Conservation (phyloP, 2,888 invertebrate genomes). For the Acleris emargana region DNA sequence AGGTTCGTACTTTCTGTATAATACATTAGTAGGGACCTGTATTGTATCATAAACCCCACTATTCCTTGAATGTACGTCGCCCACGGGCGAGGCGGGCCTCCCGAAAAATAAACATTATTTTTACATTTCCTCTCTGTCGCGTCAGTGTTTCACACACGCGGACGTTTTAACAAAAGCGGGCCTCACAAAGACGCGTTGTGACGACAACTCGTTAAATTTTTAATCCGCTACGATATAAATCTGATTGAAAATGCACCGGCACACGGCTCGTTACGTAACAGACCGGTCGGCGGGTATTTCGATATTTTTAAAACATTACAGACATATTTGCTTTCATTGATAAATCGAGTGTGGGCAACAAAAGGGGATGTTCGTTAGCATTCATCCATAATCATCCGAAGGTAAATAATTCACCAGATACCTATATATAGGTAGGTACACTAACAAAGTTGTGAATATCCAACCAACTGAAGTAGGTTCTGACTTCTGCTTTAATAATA, state of each 20-base stretch:
- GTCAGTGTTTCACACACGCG: constrained; percentile 13
- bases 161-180: constrained; percentile 55
- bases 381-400: not conserved
- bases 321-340: constrained; percentile 21
- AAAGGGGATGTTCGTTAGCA: not conserved
- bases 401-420: too few species aligned
- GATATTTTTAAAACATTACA: constrained; percentile 38
- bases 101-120: constrained; percentile 41
- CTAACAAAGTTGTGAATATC: not conserved
- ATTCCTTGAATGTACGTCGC: constrained; percentile 9
- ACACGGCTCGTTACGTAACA: constrained; percentile 61
- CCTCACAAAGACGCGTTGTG: constrained; percentile 56
- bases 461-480: not conserved
- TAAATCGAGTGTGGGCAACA: not conserved
- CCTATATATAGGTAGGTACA: too few species aligned
- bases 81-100: not conserved
- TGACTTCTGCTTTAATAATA: not conserved
- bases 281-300: constrained; percentile 42
- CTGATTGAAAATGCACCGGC: constrained; percentile 68
- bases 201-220: constrained; percentile 71
- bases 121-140: constrained; percentile 46
- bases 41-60: constrained; percentile 6
- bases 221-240: constrained; percentile 69
- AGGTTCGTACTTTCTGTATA: not conserved
- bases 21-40: not conserved